Percentiles rank a stretch among this genome's conserved stretches.
These are phyloP conservation scores for Polypedilum vanderplanki DNA, from an alignment of 1,140 invertebrate species.

Conservation along the genomic window DNA sequence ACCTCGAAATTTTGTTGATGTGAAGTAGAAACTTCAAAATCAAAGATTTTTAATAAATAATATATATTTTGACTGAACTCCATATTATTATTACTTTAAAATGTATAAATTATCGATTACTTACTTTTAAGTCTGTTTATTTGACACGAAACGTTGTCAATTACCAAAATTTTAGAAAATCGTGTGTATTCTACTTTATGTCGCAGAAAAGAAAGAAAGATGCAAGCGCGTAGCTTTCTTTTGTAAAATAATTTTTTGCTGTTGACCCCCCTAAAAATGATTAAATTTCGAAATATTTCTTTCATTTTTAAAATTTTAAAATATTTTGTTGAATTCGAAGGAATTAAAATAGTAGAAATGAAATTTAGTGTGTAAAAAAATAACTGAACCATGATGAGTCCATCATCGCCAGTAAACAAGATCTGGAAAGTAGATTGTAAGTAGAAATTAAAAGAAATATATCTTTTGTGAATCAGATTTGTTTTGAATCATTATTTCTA, in stretches of 20 bases:
- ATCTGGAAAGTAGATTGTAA: slow-evolving; percentile 27
- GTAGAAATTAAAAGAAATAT: background rate
- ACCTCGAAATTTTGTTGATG: background rate
- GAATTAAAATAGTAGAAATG: background rate
- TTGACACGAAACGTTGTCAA: slow-evolving; percentile 25
- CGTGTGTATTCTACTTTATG: background rate
- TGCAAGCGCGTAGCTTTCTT: background rate
- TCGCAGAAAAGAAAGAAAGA: slow-evolving; percentile 12
- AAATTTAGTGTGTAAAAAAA: background rate
- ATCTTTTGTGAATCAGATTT: background rate
- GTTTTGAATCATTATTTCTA: background rate
- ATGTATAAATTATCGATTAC: background rate
- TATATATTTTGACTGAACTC: background rate
- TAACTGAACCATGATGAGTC: background rate
- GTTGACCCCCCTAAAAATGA: too few species aligned
- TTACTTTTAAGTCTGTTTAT: slow-evolving; percentile 21
- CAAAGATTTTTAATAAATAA: background rate
- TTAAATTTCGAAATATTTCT: background rate
- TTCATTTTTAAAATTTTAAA: background rate
- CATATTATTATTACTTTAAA: background rate
- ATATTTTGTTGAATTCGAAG: background rate
- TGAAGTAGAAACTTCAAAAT: too few species aligned
- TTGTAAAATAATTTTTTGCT: too few species aligned
- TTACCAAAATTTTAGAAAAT: background rate
- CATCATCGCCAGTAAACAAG: background rate